These are phyloP conservation scores for Troides aeacus DNA, from an alignment of 2,888 invertebrate species.

Conservation along the genomic window DNA sequence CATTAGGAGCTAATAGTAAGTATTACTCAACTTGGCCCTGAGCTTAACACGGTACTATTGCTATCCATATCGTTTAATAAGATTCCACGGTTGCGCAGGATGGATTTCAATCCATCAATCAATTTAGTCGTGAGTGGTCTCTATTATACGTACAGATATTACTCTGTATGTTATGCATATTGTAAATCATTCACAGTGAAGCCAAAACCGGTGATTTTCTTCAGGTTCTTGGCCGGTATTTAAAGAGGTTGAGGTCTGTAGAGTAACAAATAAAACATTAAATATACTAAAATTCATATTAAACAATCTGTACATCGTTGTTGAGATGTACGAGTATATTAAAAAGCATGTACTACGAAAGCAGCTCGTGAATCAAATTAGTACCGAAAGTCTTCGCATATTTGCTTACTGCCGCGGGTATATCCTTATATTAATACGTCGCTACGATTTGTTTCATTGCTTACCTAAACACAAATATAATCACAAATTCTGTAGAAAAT, in stretches of 20 bases:
- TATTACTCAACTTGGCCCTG: background rate
- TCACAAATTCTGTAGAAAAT: background rate
- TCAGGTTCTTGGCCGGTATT: background rate
- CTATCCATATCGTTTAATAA: background rate
- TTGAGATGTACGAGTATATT: background rate
- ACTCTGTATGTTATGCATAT: too few relatives aligned
- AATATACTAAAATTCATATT: background rate
- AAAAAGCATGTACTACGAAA: background rate
- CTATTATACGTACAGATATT: background rate
- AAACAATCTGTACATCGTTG: background rate
- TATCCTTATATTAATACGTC: conserved; percentile 1
- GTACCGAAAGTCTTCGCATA: background rate
- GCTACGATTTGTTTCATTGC: background rate
- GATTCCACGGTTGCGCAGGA: background rate
- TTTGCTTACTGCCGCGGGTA: background rate
- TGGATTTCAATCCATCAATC: background rate
- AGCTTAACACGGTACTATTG: background rate
- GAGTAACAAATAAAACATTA: background rate
- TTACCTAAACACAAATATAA: background rate
- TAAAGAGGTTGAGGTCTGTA: background rate
- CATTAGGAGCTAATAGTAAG: background rate
- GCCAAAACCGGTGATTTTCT: too few relatives aligned
- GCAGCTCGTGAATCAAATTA: background rate
- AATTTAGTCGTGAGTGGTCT: background rate
- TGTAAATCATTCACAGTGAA: too few relatives aligned